Percentiles rank a stretch among this genome's conserved stretches.
These are phyloP conservation scores for Opisthocomus hoazin DNA, from an alignment of 2,113 vertebrate genomes.

Conservation along the genomic window DNA sequence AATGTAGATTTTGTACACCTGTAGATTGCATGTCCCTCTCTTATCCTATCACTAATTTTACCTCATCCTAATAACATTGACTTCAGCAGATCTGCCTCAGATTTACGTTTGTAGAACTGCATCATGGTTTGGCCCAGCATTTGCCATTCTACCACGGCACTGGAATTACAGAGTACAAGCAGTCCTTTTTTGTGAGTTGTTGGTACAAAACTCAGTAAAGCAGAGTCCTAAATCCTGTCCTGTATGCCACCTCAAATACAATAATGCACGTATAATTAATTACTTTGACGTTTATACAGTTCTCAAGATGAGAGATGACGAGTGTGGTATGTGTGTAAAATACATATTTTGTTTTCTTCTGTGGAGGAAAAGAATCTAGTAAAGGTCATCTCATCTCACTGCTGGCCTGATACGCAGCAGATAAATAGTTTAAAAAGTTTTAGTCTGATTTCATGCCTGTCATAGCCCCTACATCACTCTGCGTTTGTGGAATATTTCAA, in stretches of 20 bases:
- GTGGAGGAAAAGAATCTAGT: background rate
- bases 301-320: background rate
- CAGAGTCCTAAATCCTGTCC: background rate
- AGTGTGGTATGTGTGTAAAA: background rate
- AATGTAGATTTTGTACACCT: background rate
- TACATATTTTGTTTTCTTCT: background rate
- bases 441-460: constrained; percentile 52
- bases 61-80: background rate
- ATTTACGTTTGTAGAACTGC: background rate
- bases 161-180: background rate
- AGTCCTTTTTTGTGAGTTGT: background rate
- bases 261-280: background rate
- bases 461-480: constrained; percentile 18
- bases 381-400: background rate
- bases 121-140: background rate
- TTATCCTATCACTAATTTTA: background rate
- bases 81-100: background rate
- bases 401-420: background rate
- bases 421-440: constrained; percentile 55
- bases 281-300: background rate
- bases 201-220: background rate
- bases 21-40: fast-evolving
- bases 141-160: background rate
- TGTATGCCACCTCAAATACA: background rate
- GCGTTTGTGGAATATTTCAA: constrained; percentile 53